Percentiles rank a stretch among this genome's conserved stretches.
Evolutionary conservation across 1,140 invertebrate species (phyloP).

Genomic region (Andricus grossulariae): DNA sequence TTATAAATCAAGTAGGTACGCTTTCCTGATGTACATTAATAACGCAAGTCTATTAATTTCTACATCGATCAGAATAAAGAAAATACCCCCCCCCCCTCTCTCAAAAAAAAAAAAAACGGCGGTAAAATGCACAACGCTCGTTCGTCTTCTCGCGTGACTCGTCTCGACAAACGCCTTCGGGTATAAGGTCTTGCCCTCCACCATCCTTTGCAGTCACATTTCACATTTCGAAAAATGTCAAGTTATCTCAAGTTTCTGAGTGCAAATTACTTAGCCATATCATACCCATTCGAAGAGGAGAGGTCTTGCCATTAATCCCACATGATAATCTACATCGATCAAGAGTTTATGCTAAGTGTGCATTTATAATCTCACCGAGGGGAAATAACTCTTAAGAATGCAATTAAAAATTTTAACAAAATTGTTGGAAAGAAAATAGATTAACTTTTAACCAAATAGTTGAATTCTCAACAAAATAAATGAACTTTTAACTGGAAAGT

Average conservation of each 20-base stretch:
- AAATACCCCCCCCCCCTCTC: no score
- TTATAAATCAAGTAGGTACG: not conserved
- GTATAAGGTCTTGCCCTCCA: not conserved
- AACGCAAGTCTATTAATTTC: slow-evolving; percentile 57
- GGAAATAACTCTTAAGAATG: no score
- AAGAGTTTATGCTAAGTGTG: not conserved
- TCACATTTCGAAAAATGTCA: slow-evolving; percentile 9
- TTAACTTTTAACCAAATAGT: no score
- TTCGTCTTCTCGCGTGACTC: slow-evolving; percentile 59
- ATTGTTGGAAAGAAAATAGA: no score
- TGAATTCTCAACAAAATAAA: no score
- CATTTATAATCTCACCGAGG: no score
- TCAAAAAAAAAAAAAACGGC: no score
- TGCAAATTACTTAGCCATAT: slow-evolving; percentile 12
- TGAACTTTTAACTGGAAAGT: no score
- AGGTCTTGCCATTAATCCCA: not conserved
- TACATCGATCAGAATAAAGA: slow-evolving; percentile 50
- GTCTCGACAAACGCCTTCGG: slow-evolving; percentile 39
- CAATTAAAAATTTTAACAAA: no score
- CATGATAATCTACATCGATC: not conserved
- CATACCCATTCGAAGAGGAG: not conserved
- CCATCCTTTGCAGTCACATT: slow-evolving; percentile 1
- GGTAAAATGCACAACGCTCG: slow-evolving; percentile 49
- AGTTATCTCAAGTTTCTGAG: slow-evolving; percentile 3
- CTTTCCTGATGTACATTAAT: slow-evolving; percentile 10